Evolutionary conservation across 2,888 invertebrate species (phyloP), one percentile per base, ranked within the genome.

Genomic region (Acrobasis repandana): DNA sequence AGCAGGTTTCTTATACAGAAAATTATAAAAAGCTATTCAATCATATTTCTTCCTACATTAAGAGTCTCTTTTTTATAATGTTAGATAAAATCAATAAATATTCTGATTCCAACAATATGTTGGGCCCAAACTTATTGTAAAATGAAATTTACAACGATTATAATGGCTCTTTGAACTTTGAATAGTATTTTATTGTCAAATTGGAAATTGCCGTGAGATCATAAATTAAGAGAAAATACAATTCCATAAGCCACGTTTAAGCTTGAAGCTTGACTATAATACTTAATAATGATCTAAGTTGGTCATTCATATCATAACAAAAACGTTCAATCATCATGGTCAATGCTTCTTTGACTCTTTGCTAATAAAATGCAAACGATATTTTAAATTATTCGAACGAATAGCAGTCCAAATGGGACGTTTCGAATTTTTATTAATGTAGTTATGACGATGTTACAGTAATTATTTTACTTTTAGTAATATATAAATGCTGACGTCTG

Each of bases 381-480:
- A 38, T 54, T 52, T 36, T 52, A 52, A 52, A 52, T 52, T 36
- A 52, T 16, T 51, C 51, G 34, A 34, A n/a, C n/a, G n/a, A 16
- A 15, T 11, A 10, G 34, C 15, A 52, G 6, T 38, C 20, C 20
- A 11, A 54, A 20, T 50, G 14, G 14, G 6, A 54, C 60, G 52
- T 56, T 62, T 56, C 56, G 43, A 65, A 60, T 66, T 65, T 69
- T 68, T 69, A 59, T 69, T 68, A 69, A 58, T 65, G 66, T 66
- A 69, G 61, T 61, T 69, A 62, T 71, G 66, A 72, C 65, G 65
- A 67, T 65, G 72, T 67, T 71, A 67, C 64, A 71, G 70, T 71
- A 68, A 74, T 76, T 76, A 70, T 73, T 76, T 62, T 67, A 43
- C 28, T 81, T 78, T 77, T n/a, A 66, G 66, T 70, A 73, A 67